A percentile compares a stretch with the other conserved stretches of the same genome.
These are phyloP conservation scores for Caenorhabditis sp. DNA, from an alignment of 2,888 invertebrate species.

Conservation along the genomic window DNA sequence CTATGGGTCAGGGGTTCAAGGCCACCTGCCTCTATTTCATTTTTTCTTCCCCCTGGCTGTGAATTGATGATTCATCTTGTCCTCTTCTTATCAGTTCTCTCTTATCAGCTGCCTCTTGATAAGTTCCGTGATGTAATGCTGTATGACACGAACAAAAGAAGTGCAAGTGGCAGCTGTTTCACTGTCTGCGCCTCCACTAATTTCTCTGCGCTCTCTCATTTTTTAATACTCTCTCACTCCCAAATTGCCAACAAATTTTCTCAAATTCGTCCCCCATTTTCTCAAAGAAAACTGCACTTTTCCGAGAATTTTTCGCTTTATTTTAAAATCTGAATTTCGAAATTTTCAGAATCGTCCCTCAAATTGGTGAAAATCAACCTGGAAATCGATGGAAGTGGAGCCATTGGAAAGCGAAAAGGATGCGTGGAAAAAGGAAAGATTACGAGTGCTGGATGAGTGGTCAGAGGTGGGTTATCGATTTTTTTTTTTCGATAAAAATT, in stretches of 20 bases:
- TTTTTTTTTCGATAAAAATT: no score
- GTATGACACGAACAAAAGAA: no score
- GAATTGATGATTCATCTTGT: no score
- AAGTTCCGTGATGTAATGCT: neutral
- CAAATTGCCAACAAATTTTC: constrained; percentile 12
- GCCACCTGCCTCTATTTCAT: neutral
- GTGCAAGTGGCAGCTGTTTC: constrained; percentile 5
- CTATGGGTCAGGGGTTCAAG: no score
- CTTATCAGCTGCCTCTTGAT: neutral
- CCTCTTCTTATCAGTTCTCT: neutral
- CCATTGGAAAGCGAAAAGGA: constrained; percentile 56
- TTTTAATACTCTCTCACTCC: constrained; percentile 16
- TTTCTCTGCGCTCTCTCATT: constrained; percentile 15
- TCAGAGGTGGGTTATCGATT: constrained; percentile 61
- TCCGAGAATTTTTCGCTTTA: neutral
- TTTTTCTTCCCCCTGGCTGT: neutral
- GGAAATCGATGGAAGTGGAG: constrained; percentile 37
- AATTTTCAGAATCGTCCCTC: neutral
- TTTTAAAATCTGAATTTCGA: neutral
- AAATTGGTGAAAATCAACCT: neutral
- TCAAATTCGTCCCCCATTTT: neutral
- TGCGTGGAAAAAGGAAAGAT: constrained; percentile 62
- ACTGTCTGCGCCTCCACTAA: constrained; percentile 37
- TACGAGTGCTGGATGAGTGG: constrained; percentile 69
- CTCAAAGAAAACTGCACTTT: neutral